A percentile compares a stretch with the other conserved stretches of the same genome.
Conservation (phyloP, 2,797 vertebrate genomes). For the Coluber constrictor region DNA sequence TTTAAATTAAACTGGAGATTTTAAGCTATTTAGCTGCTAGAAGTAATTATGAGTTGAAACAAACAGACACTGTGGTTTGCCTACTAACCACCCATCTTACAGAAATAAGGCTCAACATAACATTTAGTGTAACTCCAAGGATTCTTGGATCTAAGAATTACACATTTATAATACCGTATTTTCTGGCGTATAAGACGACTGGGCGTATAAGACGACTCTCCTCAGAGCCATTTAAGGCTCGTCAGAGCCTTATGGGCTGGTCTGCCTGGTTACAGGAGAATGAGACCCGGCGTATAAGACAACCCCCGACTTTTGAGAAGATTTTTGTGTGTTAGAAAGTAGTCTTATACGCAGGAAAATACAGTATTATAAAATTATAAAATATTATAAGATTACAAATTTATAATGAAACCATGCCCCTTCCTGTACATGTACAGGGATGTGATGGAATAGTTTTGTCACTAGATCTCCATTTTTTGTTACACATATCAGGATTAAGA, state of each 20-base stretch:
- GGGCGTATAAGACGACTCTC: too few species aligned
- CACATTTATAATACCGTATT: background rate
- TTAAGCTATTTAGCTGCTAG: background rate
- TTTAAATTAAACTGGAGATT: background rate
- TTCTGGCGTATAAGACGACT: too few species aligned
- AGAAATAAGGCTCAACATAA: background rate
- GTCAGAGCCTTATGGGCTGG: too few species aligned
- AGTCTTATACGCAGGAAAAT: too few species aligned
- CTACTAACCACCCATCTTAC: background rate
- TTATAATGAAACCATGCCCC: background rate
- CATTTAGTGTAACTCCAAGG: background rate
- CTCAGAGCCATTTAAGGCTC: too few species aligned
- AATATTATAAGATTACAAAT: background rate
- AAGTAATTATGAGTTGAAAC: background rate
- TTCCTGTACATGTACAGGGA: background rate
- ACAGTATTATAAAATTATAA: background rate
- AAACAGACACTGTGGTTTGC: background rate
- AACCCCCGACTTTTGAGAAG: too few species aligned
- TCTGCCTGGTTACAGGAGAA: too few species aligned
- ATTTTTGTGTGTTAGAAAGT: too few species aligned
- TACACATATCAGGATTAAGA: background rate
- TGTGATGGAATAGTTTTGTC: background rate
- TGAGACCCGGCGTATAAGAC: too few species aligned
- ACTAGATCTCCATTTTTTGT: background rate
- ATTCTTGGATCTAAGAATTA: background rate